Conservation (phyloP, 1,140 invertebrate genomes). For the Achroia grisella region DNA sequence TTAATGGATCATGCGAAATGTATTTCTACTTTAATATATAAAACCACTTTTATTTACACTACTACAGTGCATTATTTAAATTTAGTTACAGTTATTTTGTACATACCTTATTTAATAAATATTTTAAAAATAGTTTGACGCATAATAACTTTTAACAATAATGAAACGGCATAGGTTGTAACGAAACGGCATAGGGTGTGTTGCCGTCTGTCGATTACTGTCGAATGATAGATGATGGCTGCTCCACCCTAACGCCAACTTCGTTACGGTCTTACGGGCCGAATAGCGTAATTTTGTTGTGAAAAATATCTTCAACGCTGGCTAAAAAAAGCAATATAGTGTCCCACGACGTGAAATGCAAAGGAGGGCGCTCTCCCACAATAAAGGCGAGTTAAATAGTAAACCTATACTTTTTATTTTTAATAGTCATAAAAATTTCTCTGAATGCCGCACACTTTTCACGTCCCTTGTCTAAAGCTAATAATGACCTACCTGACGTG, state of each 20-base stretch:
- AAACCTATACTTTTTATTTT: constrained; percentile 21
- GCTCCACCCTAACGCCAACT: constrained; percentile 46
- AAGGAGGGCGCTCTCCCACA: constrained; percentile 61
- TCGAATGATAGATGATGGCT: constrained; percentile 40
- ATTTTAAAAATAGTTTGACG: no score
- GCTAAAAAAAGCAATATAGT: constrained; percentile 36
- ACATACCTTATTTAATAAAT: no score
- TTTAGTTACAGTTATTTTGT: no score
- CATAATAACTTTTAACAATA: no score
- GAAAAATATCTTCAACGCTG: constrained; percentile 25
- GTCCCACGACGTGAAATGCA: constrained; percentile 60
- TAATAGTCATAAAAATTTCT: constrained; percentile 16
- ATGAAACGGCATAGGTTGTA: no score
- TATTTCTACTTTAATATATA: no score
- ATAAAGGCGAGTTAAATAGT: constrained; percentile 58
- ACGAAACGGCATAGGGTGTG: no score
- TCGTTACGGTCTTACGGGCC: constrained; percentile 45
- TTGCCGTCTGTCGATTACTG: no score
- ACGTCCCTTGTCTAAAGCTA: constrained; percentile 33
- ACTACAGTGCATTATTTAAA: no score
- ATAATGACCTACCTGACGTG: constrained; percentile 37
- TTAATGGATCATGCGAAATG: no score
- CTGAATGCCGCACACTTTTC: constrained; percentile 42
- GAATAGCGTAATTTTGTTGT: constrained; percentile 38
- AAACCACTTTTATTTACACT: no score